A percentile compares a stretch with the other conserved stretches of the same genome.
Conservation (phyloP, 1,140 invertebrate species). For the Leptinotarsa lineolata region DNA sequence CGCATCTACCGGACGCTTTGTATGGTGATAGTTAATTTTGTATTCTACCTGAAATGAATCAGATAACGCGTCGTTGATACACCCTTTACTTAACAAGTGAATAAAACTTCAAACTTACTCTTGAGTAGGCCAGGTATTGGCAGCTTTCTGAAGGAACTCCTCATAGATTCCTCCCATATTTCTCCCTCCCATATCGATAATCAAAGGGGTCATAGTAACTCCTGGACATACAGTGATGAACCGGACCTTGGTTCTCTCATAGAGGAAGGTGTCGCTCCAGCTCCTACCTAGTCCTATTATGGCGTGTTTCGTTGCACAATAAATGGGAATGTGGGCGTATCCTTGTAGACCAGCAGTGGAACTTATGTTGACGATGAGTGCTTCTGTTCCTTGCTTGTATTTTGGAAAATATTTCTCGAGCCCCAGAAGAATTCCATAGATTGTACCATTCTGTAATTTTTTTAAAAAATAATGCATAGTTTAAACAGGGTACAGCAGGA, state of each 20-base stretch:
- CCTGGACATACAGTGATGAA: constrained; percentile 54
- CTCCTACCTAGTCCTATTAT: constrained; percentile 40
- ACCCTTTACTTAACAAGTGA: no score
- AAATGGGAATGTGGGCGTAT: constrained; percentile 39
- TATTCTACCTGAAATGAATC: no score
- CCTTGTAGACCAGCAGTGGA: constrained; percentile 39
- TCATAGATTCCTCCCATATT: constrained; percentile 32
- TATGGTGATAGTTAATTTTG: no score
- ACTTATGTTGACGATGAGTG: constrained; percentile 46
- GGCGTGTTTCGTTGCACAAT: constrained; percentile 45
- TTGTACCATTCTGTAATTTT: constrained; percentile 41
- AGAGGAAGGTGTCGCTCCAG: constrained; percentile 36
- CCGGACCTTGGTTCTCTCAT: constrained; percentile 47
- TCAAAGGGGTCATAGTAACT: constrained; percentile 44
- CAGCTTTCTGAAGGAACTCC: background rate
- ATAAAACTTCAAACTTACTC: constrained; percentile 7
- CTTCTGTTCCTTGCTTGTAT: constrained; percentile 45
- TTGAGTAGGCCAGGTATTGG: background rate
- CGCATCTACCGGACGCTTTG: no score
- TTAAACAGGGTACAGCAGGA: no score
- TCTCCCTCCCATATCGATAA: constrained; percentile 31
- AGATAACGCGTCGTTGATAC: no score
- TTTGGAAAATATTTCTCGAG: constrained; percentile 47
- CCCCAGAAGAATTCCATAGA: constrained; percentile 43
- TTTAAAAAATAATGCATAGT: background rate